Base-by-base conservation (phyloP, 2,113 vertebrate genomes). In the Proteles cristata region DNA sequence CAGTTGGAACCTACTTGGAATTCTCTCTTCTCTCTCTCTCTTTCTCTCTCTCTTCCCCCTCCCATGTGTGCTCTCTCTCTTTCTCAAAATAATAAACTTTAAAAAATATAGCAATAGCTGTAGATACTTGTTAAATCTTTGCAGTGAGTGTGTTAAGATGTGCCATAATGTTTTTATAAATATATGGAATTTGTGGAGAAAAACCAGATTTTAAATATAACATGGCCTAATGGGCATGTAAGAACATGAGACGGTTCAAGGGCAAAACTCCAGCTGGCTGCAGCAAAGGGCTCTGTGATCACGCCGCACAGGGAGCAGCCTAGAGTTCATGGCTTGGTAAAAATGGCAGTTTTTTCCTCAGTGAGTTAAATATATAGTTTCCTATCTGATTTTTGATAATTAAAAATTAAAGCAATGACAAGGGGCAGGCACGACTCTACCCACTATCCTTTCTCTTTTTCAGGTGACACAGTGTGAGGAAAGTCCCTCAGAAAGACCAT, bases 291-390 rank as follows among this genome's bases (percentile, higher is more conserved):
- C 33, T 31, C 4, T 19, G 48, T 50, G 82, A 50, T 26, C 7
- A 50, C 3, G 7, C 25, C 16, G 3, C 4, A 2, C 0, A 5
- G 43, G 11, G 25, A 76, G 31, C 16, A 50, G n/a, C 5, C 0
- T 0, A 0, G 45, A 63, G 58, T 7, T 93, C 26, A 1, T 0
- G 17, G 2, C 23, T 63, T 87, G 45, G 12, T 7, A 33, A 43
- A 55, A 58, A 9, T 11, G 25, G 48, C 66, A 61, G 45, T 4
- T 2, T 65, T 43, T 90, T 43, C 14, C 63, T 90, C 58, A 61
- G 19, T 61, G 21, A 23, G 58, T 61, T 61, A 61, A 61, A 61
- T 61, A 23, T 35, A 69, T 53, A 68, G 21, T 77, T 82, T 88
- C 33, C 63, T 71, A 58, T 45, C 74, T n/a, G 14, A 77, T 48